A percentile compares a stretch with the other conserved stretches of the same genome.
phyloP scores from a whole-genome alignment of 2,888 invertebrate genomes.

The Callosobruchus maculatus region DNA sequence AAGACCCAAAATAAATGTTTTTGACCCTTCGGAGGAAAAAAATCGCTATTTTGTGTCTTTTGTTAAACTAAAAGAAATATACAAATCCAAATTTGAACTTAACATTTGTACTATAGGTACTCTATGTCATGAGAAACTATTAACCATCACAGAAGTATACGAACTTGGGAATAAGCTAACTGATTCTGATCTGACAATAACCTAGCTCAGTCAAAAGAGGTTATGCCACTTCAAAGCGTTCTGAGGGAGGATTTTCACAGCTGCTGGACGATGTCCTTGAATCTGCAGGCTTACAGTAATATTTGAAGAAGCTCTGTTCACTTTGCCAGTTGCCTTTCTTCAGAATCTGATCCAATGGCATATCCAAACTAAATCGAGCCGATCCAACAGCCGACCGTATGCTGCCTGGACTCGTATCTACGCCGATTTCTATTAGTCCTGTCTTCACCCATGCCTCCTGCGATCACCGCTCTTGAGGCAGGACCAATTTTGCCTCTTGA shows the following conservation, averaged over 20 bases:
- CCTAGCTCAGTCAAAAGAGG: no score
- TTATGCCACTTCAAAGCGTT: neutral
- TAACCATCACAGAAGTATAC: no score
- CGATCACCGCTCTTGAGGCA: slow-evolving; percentile 8
- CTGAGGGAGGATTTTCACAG: neutral
- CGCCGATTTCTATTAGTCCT: neutral
- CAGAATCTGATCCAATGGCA: slow-evolving; percentile 7
- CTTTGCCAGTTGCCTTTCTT: slow-evolving; percentile 12
- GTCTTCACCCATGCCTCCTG: slow-evolving; percentile 8
- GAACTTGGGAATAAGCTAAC: no score
- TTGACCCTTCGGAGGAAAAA: slow-evolving; percentile 8
- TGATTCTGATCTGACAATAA: no score
- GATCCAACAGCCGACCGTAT: neutral
- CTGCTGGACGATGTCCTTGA: neutral
- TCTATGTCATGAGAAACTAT: no score
- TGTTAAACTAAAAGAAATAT: neutral
- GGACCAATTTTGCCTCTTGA: slow-evolving; percentile 2
- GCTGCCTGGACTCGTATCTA: neutral
- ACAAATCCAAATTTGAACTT: no score
- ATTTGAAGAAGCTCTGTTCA: slow-evolving; percentile 11
- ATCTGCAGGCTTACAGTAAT: slow-evolving; percentile 11
- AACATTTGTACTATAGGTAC: no score
- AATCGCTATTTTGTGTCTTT: slow-evolving; percentile 9
- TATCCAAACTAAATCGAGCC: neutral
- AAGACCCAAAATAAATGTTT: slow-evolving; percentile 12